Base-by-base conservation (phyloP, 2,888 invertebrate species). In the Pseudeuparius sepicola region DNA sequence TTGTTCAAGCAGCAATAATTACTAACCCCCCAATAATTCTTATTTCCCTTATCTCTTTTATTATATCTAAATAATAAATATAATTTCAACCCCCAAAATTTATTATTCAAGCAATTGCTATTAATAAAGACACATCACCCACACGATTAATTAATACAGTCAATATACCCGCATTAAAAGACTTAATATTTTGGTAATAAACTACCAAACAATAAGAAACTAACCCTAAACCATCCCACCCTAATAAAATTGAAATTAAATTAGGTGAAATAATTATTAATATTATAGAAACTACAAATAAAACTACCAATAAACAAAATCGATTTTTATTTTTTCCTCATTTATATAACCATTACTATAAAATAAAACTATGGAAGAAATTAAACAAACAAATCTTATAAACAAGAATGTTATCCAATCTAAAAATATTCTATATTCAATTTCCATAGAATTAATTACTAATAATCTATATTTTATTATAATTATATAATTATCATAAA, bases 71-170 rank as follows among this genome's bases (percentile, higher is more conserved):
- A 38, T 42, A 37, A 35, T 31, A 37, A 36, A 40, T 15, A 35
- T 31, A 38, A 31, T 26, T 37, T 41, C 39, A 43, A 2, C 39
- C 37, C 0, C 41, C 40, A 30, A 34, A 39, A 32, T 34, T 37
- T 33, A 39, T 14, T 31, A 46, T 41, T 32, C 33, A 46, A 24
- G 35, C 37, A 37, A 41, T 44, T 4, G 25, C 54, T 46, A 78
- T 57, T 53, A 79, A 66, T 60, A 82, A 67, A 48, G 73, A 64
- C 11, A 75, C 71, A 72, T 83, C 80, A 0, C 81, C 80, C 56
- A 82, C 59, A 9, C 82, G 82, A 71, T 83, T 83, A 12, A 71
- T 73, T 55, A 83, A 61, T 50, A 71, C 71, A 10, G 82, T 83
- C 54, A 81, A 65, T 64, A 81, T 78, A 0, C 79, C 78, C 2